These are phyloP conservation scores for Arnoldichthys spilopterus DNA, from an alignment of 2,797 vertebrate species.

Conservation along the genomic window DNA sequence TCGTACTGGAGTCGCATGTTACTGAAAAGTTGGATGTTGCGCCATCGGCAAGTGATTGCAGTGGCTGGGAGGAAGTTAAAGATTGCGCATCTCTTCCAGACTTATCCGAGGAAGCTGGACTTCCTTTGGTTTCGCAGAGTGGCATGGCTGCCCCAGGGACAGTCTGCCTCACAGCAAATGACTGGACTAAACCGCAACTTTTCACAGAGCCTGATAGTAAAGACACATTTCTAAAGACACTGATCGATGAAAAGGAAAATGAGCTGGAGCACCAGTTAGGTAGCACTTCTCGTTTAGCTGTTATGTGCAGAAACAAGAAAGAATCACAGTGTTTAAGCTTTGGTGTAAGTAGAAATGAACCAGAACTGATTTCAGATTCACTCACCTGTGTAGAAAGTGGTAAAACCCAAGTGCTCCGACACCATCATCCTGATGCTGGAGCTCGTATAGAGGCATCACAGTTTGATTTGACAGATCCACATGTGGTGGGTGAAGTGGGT, in stretches of 20 bases:
- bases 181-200: constrained; percentile 19
- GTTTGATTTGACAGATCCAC: background rate
- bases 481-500: constrained; percentile 19
- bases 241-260: constrained; percentile 1
- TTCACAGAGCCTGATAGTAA: constrained; percentile 15
- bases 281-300: constrained; percentile 2
- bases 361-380: constrained; percentile 3
- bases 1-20: background rate
- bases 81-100: background rate
- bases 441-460: constrained; percentile 17
- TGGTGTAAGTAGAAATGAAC: constrained; percentile 7
- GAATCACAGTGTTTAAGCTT: constrained; percentile 10
- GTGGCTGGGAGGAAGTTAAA: constrained; percentile 24
- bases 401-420: background rate
- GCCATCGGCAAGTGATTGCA: background rate
- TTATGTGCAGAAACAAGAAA: constrained; percentile 10
- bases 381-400: background rate
- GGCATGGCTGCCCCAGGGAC: constrained; percentile 1
- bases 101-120: constrained; percentile 44
- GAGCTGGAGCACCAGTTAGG: constrained; percentile 7
- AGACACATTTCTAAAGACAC: background rate
- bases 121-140: constrained; percentile 32
- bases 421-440: background rate
- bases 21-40: background rate
- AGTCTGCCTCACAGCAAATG: background rate